Base-by-base conservation (phyloP, 2,797 vertebrate species). In the Pteronotus mesoamericanus region DNA sequence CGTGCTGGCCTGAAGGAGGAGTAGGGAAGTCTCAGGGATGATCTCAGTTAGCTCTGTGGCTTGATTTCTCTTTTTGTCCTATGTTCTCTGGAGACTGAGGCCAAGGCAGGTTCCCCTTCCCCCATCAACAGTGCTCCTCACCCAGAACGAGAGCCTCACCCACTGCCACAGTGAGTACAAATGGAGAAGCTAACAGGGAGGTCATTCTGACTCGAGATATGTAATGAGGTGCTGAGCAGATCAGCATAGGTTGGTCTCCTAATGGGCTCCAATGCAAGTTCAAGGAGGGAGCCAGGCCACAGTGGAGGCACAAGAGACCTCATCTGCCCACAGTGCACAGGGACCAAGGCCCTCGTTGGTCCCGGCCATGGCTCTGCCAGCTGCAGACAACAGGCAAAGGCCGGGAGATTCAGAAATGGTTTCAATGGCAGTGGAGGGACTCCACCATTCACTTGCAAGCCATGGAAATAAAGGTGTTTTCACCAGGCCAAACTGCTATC, bases 281-380 rank as follows among this genome's bases (percentile, higher is more conserved):
- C 11, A 11, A 9, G 34, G 59, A 5, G 34, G 51, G 1, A 21
- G 29, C 29, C 46, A 48, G 86, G 34, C 34, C 44, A 22, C 21
- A 11, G 5, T 0, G 3, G 21, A 59, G 29, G 26, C 0, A 0
- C 3, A n/a, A 21, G 10, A 19, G 21, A 44, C 11, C 9, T 10
- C 11, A 0, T 29, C 19, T 42, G n/a, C 57, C n/a, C 10, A 12
- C 0, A 2, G 77, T 1, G 8, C 21, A 44, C 5, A 0, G 0
- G 14, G 69, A 42, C 57, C 0, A 1, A 0, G 2, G 37, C 3
- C 34, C 21, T 64, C 12, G 22, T 2, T 57, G 1, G 80, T 42
- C 15, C 55, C 92, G n/a, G 1, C 48, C 96, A 15, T 16, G 34
- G 15, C 64, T 9, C 66, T 22, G 0, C 7, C 6, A 0, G 2